These are phyloP conservation scores for Caenorhabditis latens DNA, from an alignment of 1,140 invertebrate genomes.

Conservation along the genomic window DNA sequence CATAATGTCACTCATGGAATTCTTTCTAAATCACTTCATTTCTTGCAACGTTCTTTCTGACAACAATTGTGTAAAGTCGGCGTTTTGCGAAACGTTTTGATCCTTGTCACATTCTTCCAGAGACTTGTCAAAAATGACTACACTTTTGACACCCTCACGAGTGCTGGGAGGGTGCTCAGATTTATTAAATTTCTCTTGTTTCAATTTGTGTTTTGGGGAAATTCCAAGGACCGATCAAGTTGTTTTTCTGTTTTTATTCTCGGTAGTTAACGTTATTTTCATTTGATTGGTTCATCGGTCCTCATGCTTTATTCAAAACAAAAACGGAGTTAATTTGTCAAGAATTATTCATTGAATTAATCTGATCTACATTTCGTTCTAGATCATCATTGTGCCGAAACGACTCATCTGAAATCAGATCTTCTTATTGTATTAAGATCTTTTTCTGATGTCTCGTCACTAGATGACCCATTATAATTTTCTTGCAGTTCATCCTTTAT, in stretches of 20 bases:
- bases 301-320: no score
- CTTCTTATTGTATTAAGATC: neutral
- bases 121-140: neutral
- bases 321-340: no score
- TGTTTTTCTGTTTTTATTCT: no score
- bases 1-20: conserved; percentile 43
- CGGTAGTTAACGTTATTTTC: no score
- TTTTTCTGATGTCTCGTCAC: neutral
- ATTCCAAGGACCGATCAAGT: no score
- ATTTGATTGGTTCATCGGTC: no score
- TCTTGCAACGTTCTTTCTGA: conserved; percentile 34
- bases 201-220: neutral
- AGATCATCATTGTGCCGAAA: no score
- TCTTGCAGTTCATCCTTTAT: neutral
- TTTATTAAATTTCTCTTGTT: neutral
- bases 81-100: conserved; percentile 21
- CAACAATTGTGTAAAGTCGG: conserved; percentile 10
- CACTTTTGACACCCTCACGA: conserved; percentile 36
- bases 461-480: neutral
- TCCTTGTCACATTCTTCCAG: conserved; percentile 30
- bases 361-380: no score
- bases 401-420: neutral
- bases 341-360: no score
- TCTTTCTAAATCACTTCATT: neutral
- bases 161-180: neutral